Conservation (phyloP, 2,113 vertebrate species). For the Galbula dea region DNA sequence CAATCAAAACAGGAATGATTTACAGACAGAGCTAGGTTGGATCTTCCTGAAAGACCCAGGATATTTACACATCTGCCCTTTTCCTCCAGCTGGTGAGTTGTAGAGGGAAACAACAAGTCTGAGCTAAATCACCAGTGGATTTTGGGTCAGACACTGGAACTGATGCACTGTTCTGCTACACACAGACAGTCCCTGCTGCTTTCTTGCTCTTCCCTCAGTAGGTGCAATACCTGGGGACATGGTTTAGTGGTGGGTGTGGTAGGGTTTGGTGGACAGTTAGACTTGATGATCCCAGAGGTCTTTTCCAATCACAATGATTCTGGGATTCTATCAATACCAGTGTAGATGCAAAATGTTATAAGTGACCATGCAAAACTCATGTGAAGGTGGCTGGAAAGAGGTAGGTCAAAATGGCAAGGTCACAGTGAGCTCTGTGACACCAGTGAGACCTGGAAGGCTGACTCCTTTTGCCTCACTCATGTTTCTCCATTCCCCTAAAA, state of each 20-base stretch:
- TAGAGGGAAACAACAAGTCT: not conserved
- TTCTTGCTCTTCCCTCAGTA: not conserved
- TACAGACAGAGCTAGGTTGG: not conserved
- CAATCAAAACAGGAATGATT: not conserved
- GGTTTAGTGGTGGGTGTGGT: too few species aligned
- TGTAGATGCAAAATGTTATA: too few species aligned
- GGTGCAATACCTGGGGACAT: not conserved
- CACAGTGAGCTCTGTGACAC: not conserved
- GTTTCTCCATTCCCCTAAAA: not conserved
- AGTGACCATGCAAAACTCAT: not conserved
- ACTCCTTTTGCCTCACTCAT: not conserved
- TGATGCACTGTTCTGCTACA: not conserved
- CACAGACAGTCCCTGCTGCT: not conserved
- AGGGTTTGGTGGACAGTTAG: too few species aligned
- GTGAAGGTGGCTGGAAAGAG: not conserved
- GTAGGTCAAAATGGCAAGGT: accelerated
- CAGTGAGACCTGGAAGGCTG: not conserved
- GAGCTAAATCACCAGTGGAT: not conserved
- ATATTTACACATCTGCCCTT: not conserved
- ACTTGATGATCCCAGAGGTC: too few species aligned
- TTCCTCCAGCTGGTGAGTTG: not conserved
- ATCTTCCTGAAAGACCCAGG: not conserved
- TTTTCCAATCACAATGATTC: too few species aligned
- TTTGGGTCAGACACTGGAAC: not conserved
- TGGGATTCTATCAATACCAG: too few species aligned